Conservation (phyloP, 2,888 invertebrate species). For the Seira musarum region DNA sequence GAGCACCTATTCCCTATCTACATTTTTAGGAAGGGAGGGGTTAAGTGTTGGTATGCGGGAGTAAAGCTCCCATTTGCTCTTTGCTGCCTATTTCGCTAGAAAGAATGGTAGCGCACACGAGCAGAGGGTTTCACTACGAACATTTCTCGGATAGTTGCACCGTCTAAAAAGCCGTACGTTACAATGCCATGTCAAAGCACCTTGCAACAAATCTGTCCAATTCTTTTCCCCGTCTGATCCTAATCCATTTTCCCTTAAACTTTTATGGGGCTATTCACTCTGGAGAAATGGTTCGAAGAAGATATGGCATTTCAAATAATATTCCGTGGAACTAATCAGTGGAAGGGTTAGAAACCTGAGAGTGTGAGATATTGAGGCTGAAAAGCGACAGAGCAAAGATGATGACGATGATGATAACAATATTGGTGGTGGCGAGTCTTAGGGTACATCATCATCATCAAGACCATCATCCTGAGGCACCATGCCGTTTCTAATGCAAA, state of each 20-base stretch:
- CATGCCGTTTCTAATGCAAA: slow-evolving; percentile 5
- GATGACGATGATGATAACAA: neutral
- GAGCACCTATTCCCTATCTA: neutral
- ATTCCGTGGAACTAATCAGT: neutral
- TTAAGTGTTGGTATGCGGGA: slow-evolving; percentile 57
- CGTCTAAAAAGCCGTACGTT: no score
- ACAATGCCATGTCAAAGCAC: no score
- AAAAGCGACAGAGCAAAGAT: neutral
- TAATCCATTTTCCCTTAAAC: neutral
- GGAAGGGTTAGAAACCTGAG: slow-evolving; percentile 7
- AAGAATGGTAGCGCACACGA: no score
- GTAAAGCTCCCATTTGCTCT: neutral
- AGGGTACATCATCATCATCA: neutral
- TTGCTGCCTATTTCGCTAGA: neutral
- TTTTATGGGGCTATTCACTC: slow-evolving; percentile 12
- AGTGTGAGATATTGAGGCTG: neutral
- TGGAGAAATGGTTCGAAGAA: neutral
- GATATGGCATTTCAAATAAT: neutral
- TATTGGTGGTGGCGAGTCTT: neutral
- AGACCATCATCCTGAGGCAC: neutral
- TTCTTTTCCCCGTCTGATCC: neutral
- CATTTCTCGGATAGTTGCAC: no score
- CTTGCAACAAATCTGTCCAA: neutral
- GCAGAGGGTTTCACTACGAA: no score
- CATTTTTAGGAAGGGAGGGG: slow-evolving; percentile 26